Base-by-base conservation (phyloP, 2,888 invertebrate species). In the Hanleya hanleyi region DNA sequence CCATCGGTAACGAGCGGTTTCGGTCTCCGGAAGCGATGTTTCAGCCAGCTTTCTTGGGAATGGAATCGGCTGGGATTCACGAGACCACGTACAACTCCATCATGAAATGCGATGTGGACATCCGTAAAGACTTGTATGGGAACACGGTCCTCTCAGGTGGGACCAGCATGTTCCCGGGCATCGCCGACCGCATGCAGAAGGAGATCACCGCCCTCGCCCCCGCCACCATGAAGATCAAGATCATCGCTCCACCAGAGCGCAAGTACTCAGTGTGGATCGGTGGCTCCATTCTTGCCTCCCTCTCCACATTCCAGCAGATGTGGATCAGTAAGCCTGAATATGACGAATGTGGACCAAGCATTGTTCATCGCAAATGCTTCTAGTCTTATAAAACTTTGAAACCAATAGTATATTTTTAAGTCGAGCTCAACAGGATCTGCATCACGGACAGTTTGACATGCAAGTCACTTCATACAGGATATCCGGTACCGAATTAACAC, bases 161-260 rank as follows among this genome's bases (percentile, higher is more conserved):
- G 88, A 96, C 96, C 92, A 97, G 97, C 91, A 97, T 97, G 97
- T 97, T 96, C 92, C 97, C 97, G 79, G 95, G 97, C 93, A 97
- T 97, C 91, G 97, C 97, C 84, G 97, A 97, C 92, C 94, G 97
- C 87, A 97, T 98, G 97, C 97, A 97, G 92, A 97, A 97, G 92
- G 97, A 97, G 93, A 97, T 97, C 93, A 96, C 96, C 78, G 95
- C 96, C 71, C 93, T 97, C 82, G 93, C 93, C 57, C 93, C 93
- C 64, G 89, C 91, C 82, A 93, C 93, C 71, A 93, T 94, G 93
- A 93, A 93, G 90, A 93, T 94, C 90, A 89, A 88, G 79, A 86
- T 89, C 74, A 89, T 88, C 77, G 87, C 88, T 75, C 88, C 87
- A 49, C 87, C 87, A 73, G 87, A 88, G 81, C 76, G 88, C 41